A percentile compares a stretch with the other conserved stretches of the same genome.
Conservation (phyloP, 2,113 vertebrate genomes). For the Climacteris rufus region DNA sequence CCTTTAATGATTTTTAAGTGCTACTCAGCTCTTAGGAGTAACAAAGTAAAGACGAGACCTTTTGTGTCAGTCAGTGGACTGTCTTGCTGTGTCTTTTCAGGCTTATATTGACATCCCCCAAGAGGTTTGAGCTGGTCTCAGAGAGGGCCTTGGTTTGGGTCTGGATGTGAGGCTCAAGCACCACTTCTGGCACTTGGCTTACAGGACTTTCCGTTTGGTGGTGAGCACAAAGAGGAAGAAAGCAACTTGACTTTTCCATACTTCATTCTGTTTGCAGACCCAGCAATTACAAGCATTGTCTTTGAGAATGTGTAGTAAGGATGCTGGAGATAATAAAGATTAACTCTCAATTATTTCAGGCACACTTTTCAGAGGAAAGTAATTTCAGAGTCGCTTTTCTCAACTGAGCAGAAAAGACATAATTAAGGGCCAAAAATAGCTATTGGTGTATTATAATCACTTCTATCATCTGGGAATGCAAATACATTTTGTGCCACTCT, state of each 20-base stretch:
- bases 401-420: conserved; percentile 4
- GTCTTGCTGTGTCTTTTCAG: not conserved
- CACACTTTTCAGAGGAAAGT: not conserved
- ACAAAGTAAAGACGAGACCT: not conserved
- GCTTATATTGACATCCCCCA: not conserved
- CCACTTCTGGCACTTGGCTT: not conserved
- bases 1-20: not conserved
- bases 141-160: not conserved
- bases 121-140: not conserved
- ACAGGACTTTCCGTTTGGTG: not conserved
- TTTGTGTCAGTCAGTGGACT: not conserved
- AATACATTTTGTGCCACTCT: not conserved
- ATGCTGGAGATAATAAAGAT: not conserved
- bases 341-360: not conserved
- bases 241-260: not conserved
- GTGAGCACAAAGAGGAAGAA: not conserved
- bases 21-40: not conserved
- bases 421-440: conserved; percentile 21
- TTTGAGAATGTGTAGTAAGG: not conserved
- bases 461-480: not conserved
- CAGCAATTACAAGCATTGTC: not conserved
- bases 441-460: not conserved
- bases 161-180: not conserved
- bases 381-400: not conserved
- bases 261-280: not conserved